Conservation (phyloP, 2,797 vertebrate genomes). For the Chelonia mydas region DNA sequence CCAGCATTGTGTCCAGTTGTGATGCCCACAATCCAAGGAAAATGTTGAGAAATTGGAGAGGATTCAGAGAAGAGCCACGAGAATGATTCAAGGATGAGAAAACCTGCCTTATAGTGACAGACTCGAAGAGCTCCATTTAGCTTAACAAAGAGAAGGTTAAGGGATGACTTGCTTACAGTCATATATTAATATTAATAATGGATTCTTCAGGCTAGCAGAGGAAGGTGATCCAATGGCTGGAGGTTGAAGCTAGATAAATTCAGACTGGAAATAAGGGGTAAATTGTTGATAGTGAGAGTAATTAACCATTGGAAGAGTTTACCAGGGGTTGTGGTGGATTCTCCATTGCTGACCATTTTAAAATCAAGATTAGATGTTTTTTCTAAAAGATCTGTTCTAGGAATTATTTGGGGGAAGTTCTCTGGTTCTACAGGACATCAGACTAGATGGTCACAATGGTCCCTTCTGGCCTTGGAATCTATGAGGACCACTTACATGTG, state of each 20-base stretch:
- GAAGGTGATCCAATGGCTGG: background rate
- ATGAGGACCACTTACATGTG: background rate
- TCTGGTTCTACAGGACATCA: background rate
- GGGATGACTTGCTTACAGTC: background rate
- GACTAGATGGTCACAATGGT: background rate
- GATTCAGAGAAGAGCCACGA: no score
- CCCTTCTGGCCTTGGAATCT: background rate
- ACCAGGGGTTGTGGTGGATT: background rate
- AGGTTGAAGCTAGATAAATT: background rate
- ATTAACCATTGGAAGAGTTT: background rate
- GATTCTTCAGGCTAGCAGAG: background rate
- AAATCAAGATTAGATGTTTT: background rate
- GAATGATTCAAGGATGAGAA: no score
- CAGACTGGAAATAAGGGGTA: background rate
- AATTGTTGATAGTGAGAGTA: background rate
- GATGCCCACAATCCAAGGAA: no score
- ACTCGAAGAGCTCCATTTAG: background rate
- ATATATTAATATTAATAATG: background rate
- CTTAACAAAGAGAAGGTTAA: background rate
- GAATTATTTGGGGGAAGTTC: background rate
- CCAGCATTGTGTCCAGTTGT: no score
- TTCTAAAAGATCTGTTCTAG: background rate
- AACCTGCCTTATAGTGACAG: no score
- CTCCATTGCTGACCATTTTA: background rate
- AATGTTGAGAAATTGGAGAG: no score